Base-by-base conservation (phyloP, 2,113 vertebrate species). In the Nothocercus julius region DNA sequence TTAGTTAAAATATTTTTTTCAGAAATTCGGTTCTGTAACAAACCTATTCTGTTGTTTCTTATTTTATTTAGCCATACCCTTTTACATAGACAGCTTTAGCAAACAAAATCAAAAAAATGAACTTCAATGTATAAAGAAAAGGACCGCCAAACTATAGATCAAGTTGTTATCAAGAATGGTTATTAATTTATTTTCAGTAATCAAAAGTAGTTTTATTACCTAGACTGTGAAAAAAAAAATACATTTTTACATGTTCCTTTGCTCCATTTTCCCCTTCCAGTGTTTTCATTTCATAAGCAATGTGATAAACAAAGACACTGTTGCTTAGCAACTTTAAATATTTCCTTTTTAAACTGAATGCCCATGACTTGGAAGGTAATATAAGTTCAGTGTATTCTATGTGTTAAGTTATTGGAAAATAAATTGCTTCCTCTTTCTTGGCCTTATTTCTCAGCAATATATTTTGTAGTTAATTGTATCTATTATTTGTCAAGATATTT, bases 261-360 rank as follows among this genome's bases (percentile, higher is more conserved):
- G 32, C 34, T 89, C 76, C 83, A 78, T 77, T 92, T 94, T 82
- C 42, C 63, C 20, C 20, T 91, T 82, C 17, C 25, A 80, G 32
- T 87, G 28, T 6, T 86, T 94, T 79, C 12, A 34, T 69, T 84
- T 76, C 63, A 91, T 67, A 90, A 79, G 15, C 36, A 77, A 40
- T 66, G 27, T 25, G 7, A 80, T 84, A 95, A 95, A 82, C 58
- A 87, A 90, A 61, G 58, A 82, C 11, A 83, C 19, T 36, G 84
- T 92, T 92, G 58, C 96, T 79, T 91, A 93, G 90, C 66, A 95
- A 96, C 90, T 70, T 85, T 56, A 93, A 78, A 66, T 79, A 80
- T 51, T 88, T 76, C 17, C 3, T 49, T 91, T 84, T 84, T 40
- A 82, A 84, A 83, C 32, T 49, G 36, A 34, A 3, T 58, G 53